phyloP scores from a whole-genome alignment of 2,797 vertebrate genomes.

The Dicrostonyx torquatus region DNA sequence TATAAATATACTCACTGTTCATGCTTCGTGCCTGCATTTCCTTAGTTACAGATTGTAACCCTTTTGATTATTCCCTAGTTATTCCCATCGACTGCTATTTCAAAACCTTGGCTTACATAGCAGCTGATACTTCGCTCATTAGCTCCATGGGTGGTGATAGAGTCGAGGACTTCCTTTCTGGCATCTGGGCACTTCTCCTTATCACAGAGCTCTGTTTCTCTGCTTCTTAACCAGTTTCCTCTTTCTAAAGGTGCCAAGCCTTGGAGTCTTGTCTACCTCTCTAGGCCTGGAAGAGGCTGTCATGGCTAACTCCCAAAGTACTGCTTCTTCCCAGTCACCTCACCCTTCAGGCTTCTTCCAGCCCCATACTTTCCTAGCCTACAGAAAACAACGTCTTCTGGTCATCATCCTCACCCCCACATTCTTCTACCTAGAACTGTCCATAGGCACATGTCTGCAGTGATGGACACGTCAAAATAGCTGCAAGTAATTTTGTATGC shows the following conservation, averaged over 20 bases:
- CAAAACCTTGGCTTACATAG: not conserved
- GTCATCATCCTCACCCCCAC: fast-evolving
- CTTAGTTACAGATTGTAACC: not conserved
- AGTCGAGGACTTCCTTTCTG: not conserved
- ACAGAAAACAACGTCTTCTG: not conserved
- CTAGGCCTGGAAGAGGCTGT: not conserved
- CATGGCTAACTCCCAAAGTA: not conserved
- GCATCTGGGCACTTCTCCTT: not conserved
- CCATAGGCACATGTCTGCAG: not conserved
- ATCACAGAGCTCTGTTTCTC: not conserved
- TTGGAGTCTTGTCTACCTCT: not conserved
- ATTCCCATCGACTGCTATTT: not conserved
- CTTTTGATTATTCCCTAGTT: not conserved
- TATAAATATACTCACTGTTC: not conserved
- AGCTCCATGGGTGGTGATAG: not conserved
- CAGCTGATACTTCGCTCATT: not conserved
- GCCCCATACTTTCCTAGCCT: not conserved
- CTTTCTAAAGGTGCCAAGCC: not conserved
- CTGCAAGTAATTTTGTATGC: not conserved
- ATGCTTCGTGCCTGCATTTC: not conserved
- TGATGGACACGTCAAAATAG: not conserved
- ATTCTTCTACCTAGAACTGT: not conserved
- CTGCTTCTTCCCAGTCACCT: not conserved
- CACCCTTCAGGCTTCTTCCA: not conserved
- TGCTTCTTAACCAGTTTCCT: constrained; percentile 28